phyloP scores from a whole-genome alignment of 1,140 invertebrate species.

The Melipona quadrifasciata region DNA sequence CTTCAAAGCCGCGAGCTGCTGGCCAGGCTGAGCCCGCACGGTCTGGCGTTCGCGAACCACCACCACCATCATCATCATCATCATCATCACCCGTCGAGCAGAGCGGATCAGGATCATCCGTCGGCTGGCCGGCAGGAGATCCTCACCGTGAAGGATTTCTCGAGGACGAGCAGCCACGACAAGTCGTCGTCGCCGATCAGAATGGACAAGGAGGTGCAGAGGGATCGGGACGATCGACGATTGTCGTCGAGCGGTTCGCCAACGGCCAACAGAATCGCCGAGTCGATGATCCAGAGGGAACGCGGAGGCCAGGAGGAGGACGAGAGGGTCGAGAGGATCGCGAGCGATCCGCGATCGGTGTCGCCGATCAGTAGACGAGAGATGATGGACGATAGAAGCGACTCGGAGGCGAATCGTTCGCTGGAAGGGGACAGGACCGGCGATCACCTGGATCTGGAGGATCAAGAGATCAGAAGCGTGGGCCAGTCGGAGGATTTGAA shows the following conservation, averaged over 20 bases:
- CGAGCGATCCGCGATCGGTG: conserved; percentile 66
- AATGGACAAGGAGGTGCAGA: conserved; percentile 64
- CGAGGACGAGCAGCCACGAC: conserved; percentile 70
- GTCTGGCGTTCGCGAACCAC: conserved; percentile 58
- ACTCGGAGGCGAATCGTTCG: conserved; percentile 77
- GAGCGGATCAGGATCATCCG: conserved; percentile 63
- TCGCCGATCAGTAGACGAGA: conserved; percentile 73
- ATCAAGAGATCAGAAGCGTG: conserved; percentile 76
- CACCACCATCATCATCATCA: conserved; percentile 62
- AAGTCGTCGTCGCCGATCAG: conserved; percentile 76
- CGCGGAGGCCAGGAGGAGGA: conserved; percentile 68
- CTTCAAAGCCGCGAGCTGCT: conserved; percentile 76
- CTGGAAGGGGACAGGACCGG: conserved; percentile 74
- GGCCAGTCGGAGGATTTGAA: conserved; percentile 79
- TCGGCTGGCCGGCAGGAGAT: conserved; percentile 68
- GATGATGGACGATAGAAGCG: conserved; percentile 76
- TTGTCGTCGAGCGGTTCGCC: conserved; percentile 58
- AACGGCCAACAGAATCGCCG: conserved; percentile 47
- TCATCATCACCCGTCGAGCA: conserved; percentile 59
- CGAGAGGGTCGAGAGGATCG: conserved; percentile 60
- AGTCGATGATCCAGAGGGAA: conserved; percentile 61
- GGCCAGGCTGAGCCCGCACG: conserved; percentile 75
- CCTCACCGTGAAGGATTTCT: conserved; percentile 78
- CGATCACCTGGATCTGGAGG: conserved; percentile 74
- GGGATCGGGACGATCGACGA: conserved; percentile 57